phyloP scores from a whole-genome alignment of 2,888 invertebrate genomes.

The Tinea trinotella region DNA sequence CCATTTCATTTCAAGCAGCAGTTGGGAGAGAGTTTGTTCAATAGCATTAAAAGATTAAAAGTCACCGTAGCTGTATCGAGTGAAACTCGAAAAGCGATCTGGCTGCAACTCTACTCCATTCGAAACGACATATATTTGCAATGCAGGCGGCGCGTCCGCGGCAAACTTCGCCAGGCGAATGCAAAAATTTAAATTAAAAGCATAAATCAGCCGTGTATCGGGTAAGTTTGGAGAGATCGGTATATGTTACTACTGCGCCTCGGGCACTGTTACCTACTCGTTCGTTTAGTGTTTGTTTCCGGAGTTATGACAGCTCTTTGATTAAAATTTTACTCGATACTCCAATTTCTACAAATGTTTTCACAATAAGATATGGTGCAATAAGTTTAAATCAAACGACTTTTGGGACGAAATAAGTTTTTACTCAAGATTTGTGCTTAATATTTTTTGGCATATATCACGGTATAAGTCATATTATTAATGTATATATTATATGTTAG shows the following conservation, averaged over 20 bases:
- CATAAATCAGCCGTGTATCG: slow-evolving; percentile 72
- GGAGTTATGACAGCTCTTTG: slow-evolving; percentile 16
- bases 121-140: slow-evolving; percentile 44
- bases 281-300: slow-evolving; percentile 16
- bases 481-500: too few relatives aligned
- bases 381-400: too few relatives aligned
- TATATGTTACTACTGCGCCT: slow-evolving; percentile 38
- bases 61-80: slow-evolving; percentile 63
- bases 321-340: slow-evolving; percentile 17
- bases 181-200: slow-evolving; percentile 75
- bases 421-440: too few relatives aligned
- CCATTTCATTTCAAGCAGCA: slow-evolving; percentile 19
- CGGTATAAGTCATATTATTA: too few relatives aligned
- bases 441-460: too few relatives aligned
- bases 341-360: neutral
- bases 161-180: slow-evolving; percentile 66
- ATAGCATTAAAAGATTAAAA: slow-evolving; percentile 72
- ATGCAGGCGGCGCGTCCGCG: slow-evolving; percentile 67
- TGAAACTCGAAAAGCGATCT: slow-evolving; percentile 34
- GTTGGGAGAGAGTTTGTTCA: slow-evolving; percentile 50
- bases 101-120: slow-evolving; percentile 12
- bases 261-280: slow-evolving; percentile 2
- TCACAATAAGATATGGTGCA: too few relatives aligned
- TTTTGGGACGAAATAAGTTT: too few relatives aligned
- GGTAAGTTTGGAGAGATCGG: slow-evolving; percentile 64